Evolutionary conservation across 2,113 vertebrate genomes (phyloP).

Genomic region (Sylvilagus bachmani): DNA sequence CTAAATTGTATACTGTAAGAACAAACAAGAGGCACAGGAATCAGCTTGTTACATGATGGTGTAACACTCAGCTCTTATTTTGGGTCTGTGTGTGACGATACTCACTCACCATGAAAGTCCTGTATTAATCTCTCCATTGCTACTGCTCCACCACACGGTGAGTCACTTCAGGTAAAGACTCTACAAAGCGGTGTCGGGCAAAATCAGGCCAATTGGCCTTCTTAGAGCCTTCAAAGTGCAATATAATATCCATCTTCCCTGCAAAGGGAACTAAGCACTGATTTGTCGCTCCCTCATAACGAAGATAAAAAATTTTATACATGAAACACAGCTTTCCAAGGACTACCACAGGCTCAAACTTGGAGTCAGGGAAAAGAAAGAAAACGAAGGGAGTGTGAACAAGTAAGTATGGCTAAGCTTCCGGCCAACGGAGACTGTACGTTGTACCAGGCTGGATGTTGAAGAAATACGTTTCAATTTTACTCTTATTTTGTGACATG

Average conservation of each 20-base stretch:
- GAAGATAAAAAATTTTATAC: neutral
- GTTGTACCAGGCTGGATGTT: neutral
- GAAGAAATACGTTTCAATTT: constrained; percentile 9
- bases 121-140: constrained; percentile 6
- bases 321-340: constrained; percentile 64
- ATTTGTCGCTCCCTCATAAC: constrained; percentile 39
- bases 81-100: constrained; percentile 14
- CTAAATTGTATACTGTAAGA: constrained; percentile 10
- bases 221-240: neutral
- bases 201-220: neutral
- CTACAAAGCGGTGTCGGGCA: neutral
- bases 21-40: constrained; percentile 13
- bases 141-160: constrained; percentile 12
- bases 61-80: constrained; percentile 45
- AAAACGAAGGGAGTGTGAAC: neutral
- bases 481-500: neutral
- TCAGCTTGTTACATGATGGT: constrained; percentile 5
- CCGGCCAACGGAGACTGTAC: neutral
- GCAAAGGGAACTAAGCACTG: constrained; percentile 24
- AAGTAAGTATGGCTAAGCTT: neutral
- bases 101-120: neutral
- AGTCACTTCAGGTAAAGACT: neutral
- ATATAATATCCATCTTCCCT: constrained; percentile 35
- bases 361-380: constrained; percentile 34
- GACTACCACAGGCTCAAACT: constrained; percentile 35